These are phyloP conservation scores for Drosophila micromelanica DNA, from an alignment of 1,140 invertebrate species.

Conservation along the genomic window DNA sequence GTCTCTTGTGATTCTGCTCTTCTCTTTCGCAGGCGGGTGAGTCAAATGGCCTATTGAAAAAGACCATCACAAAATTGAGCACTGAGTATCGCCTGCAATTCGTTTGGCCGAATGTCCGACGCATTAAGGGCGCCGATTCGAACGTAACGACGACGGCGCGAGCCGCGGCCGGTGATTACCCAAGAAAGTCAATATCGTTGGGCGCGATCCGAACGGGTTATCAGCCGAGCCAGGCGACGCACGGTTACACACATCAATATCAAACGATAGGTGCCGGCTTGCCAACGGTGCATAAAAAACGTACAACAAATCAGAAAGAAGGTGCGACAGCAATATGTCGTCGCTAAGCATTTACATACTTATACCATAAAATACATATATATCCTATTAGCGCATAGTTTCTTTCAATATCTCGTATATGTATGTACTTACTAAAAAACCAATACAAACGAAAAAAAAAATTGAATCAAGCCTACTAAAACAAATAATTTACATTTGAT, in stretches of 20 bases:
- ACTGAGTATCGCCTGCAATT: slow-evolving; percentile 95
- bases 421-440: slow-evolving; percentile 48
- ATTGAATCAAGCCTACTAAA: slow-evolving; percentile 46
- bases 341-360: slow-evolving; percentile 76
- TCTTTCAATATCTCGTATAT: slow-evolving; percentile 72
- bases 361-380: slow-evolving; percentile 50
- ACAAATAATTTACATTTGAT: slow-evolving; percentile 60
- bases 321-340: slow-evolving; percentile 85
- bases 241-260: slow-evolving; percentile 72
- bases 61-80: slow-evolving; percentile 90
- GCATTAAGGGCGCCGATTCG: slow-evolving; percentile 84
- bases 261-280: slow-evolving; percentile 84
- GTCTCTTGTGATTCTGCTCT: slow-evolving; percentile 76
- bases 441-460: slow-evolving; percentile 39
- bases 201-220: slow-evolving; percentile 92
- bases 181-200: slow-evolving; percentile 94
- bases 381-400: slow-evolving; percentile 77
- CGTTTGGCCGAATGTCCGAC: slow-evolving; percentile 91
- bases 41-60: slow-evolving; percentile 87
- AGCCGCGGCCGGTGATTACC: slow-evolving; percentile 85
- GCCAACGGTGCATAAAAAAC: slow-evolving; percentile 85
- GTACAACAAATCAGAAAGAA: slow-evolving; percentile 85
- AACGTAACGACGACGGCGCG: slow-evolving; percentile 66
- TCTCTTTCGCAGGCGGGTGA: slow-evolving; percentile 84
- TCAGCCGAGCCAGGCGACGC: slow-evolving; percentile 85